Percentiles rank a stretch among this genome's conserved stretches.
Evolutionary conservation across 2,113 vertebrate genomes (phyloP).

Genomic region (Indri indri): DNA sequence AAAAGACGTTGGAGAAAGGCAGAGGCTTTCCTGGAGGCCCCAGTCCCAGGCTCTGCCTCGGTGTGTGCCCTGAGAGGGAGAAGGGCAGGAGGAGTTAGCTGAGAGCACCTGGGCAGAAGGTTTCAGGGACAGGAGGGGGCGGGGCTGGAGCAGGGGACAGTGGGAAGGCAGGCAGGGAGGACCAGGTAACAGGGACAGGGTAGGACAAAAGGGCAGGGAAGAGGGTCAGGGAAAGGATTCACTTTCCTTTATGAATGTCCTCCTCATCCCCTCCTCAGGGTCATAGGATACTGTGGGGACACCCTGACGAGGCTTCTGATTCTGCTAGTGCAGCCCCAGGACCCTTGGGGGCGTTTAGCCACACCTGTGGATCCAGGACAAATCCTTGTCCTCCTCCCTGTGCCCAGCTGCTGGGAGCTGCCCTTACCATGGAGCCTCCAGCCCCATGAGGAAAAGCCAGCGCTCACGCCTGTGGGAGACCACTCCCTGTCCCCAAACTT

Average conservation of each 20-base stretch:
- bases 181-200: background rate
- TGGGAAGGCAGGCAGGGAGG: background rate
- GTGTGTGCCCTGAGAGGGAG: background rate
- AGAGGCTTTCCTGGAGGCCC: background rate
- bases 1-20: background rate
- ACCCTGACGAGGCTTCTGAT: background rate
- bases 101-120: background rate
- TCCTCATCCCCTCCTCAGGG: background rate
- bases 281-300: background rate
- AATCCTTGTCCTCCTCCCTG: background rate
- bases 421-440: rapidly evolving
- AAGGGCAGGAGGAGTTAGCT: background rate
- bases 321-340: background rate
- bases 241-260: background rate
- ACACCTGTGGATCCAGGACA: rapidly evolving
- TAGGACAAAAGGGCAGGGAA: background rate
- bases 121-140: background rate
- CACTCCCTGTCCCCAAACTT: too few relatives aligned
- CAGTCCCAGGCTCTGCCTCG: background rate
- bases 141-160: background rate
- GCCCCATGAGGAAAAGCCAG: background rate
- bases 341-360: background rate
- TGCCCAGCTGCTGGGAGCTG: too few relatives aligned
- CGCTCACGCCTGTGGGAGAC: background rate
- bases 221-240: background rate